A percentile compares a stretch with the other conserved stretches of the same genome.
Conservation (phyloP, 1,140 invertebrate species). For the Apis laboriosa region DNA sequence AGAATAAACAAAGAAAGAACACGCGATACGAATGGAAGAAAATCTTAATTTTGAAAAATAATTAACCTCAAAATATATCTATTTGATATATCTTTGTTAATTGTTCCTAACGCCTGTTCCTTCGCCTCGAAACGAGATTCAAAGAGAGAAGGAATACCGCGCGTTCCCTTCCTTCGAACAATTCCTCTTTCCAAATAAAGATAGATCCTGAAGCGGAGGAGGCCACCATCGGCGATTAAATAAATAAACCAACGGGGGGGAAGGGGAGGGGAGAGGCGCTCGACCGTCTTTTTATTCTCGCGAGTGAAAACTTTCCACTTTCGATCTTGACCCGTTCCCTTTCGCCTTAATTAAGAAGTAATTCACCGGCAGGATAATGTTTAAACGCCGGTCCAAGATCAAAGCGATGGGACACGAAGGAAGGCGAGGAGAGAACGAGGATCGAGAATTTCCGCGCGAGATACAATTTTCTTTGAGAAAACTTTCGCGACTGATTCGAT, state of each 20-base stretch:
- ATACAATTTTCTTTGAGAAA: conserved; percentile 61
- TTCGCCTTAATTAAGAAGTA: conserved; percentile 59
- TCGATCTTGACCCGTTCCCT: conserved; percentile 23
- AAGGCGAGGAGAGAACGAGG: not conserved
- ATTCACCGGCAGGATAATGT: conserved; percentile 54
- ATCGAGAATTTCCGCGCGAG: conserved; percentile 63
- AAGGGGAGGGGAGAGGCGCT: too few species aligned
- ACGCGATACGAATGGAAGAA: too few species aligned
- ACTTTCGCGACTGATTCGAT: conserved; percentile 67
- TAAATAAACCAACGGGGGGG: not conserved
- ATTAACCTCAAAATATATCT: too few species aligned
- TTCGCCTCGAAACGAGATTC: too few species aligned
- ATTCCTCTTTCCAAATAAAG: too few species aligned
- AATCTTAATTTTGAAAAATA: too few species aligned
- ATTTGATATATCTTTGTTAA: too few species aligned
- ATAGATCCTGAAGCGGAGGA: too few species aligned
- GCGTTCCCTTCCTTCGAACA: too few species aligned
- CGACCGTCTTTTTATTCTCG: conserved; percentile 2
- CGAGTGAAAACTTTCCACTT: conserved; percentile 18
- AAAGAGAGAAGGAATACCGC: too few species aligned
- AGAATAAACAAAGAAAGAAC: too few species aligned
- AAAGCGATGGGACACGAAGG: conserved; percentile 30
- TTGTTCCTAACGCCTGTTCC: too few species aligned
- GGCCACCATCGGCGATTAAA: not conserved
- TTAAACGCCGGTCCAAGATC: conserved; percentile 41